A percentile compares a stretch with the other conserved stretches of the same genome.
These are phyloP conservation scores for Notothenia coriiceps DNA, from an alignment of 2,113 vertebrate genomes.

Conservation along the genomic window DNA sequence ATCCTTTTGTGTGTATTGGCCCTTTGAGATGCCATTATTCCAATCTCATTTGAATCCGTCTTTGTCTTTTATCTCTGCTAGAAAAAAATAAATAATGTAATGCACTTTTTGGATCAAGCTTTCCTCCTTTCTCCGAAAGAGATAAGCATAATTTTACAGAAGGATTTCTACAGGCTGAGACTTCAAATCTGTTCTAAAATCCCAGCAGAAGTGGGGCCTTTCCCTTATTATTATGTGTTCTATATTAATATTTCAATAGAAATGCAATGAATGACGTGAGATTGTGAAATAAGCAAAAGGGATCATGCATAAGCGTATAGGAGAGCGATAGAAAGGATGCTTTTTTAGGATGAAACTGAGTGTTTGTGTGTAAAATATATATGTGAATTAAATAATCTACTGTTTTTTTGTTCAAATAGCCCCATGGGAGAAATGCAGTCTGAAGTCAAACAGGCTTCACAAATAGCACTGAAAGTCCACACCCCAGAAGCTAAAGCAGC, in stretches of 20 bases:
- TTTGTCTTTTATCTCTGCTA: constrained; percentile 22
- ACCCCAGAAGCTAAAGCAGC: constrained; percentile 30
- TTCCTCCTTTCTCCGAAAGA: constrained; percentile 50
- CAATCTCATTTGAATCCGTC: constrained; percentile 39
- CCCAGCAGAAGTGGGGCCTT: constrained; percentile 53
- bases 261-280: constrained; percentile 19
- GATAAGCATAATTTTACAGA: constrained; percentile 77
- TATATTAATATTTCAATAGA: neutral
- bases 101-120: constrained; percentile 48
- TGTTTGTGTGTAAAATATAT: neutral
- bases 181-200: constrained; percentile 71
- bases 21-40: constrained; percentile 55
- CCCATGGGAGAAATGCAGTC: constrained; percentile 26
- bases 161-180: constrained; percentile 70
- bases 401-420: neutral
- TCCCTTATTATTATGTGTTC: constrained; percentile 36
- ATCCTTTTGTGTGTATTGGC: constrained; percentile 27
- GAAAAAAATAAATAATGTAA: constrained; percentile 41
- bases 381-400: constrained; percentile 18
- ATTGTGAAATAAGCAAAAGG: neutral
- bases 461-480: constrained; percentile 11
- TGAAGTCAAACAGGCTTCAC: constrained; percentile 26
- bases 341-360: neutral
- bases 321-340: constrained; percentile 12
- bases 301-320: neutral